These are phyloP conservation scores for Tachystola acroxantha DNA, from an alignment of 2,888 invertebrate species.

Conservation along the genomic window DNA sequence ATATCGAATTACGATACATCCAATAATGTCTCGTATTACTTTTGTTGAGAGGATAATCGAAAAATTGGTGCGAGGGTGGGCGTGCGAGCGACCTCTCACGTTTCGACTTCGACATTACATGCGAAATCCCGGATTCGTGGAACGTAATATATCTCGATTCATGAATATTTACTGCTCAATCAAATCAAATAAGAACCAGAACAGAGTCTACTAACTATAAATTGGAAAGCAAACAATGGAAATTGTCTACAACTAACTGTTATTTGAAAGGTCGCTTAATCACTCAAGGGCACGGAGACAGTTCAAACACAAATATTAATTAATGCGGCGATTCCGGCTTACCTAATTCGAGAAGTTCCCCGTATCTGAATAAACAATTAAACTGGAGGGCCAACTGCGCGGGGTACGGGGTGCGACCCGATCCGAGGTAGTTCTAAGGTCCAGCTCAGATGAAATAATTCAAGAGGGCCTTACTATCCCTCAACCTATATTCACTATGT, in stretches of 20 bases:
- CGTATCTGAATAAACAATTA: conserved; percentile 72
- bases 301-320: conserved; percentile 75
- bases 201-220: conserved; percentile 32
- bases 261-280: conserved; percentile 69
- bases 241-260: conserved; percentile 60
- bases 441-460: conserved; percentile 10
- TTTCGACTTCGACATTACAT: conserved; percentile 7
- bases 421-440: conserved; percentile 15
- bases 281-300: conserved; percentile 68
- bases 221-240: conserved; percentile 53
- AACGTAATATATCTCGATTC: neutral
- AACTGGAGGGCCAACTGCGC: conserved; percentile 40
- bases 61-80: conserved; percentile 22
- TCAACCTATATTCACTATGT: neutral
- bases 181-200: conserved; percentile 30
- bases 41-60: conserved; percentile 49
- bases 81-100: conserved; percentile 4
- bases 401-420: conserved; percentile 19
- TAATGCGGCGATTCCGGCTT: conserved; percentile 67
- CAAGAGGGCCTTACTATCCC: conserved; percentile 5
- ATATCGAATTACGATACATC: conserved; percentile 65
- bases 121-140: neutral
- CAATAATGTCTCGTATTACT: conserved; percentile 68
- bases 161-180: conserved; percentile 21
- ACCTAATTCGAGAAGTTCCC: conserved; percentile 68